Evolutionary conservation across 2,113 vertebrate genomes (phyloP).

Genomic region (Dasyornis broadbenti): DNA sequence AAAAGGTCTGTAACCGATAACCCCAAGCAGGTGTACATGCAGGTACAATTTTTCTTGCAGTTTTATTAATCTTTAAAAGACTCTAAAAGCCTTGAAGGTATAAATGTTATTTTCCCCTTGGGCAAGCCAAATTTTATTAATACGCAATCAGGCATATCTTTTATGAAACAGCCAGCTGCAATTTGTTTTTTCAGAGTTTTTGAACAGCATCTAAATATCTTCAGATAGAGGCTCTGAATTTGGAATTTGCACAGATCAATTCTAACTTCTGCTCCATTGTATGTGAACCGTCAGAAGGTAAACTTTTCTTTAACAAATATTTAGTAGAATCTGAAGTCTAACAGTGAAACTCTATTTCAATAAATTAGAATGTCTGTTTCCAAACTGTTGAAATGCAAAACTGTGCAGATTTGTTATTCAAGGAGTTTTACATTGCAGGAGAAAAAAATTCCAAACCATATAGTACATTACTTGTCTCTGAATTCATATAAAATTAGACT

Average conservation of each 20-base stretch:
- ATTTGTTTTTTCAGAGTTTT: background rate
- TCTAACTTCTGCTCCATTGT: background rate
- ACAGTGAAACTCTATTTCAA: background rate
- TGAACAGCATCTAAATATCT: background rate
- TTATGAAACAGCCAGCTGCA: background rate
- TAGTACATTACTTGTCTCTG: background rate
- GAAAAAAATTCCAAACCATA: background rate
- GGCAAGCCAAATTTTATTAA: background rate
- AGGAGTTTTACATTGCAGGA: background rate
- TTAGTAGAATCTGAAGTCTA: background rate
- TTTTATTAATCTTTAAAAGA: background rate
- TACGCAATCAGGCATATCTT: background rate
- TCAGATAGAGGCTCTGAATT: background rate
- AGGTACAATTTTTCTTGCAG: background rate
- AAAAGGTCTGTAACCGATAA: background rate
- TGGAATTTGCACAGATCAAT: background rate
- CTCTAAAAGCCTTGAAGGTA: background rate
- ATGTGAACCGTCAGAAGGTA: background rate
- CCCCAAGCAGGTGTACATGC: background rate
- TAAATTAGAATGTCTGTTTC: background rate
- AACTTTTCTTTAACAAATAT: background rate
- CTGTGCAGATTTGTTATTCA: background rate
- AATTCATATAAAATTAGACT: background rate
- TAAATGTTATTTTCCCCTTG: background rate
- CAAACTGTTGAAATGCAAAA: background rate